These are phyloP conservation scores for Umimayanthus kanabou DNA, from an alignment of 92 coral and sea anemone species.

Conservation along the genomic window DNA sequence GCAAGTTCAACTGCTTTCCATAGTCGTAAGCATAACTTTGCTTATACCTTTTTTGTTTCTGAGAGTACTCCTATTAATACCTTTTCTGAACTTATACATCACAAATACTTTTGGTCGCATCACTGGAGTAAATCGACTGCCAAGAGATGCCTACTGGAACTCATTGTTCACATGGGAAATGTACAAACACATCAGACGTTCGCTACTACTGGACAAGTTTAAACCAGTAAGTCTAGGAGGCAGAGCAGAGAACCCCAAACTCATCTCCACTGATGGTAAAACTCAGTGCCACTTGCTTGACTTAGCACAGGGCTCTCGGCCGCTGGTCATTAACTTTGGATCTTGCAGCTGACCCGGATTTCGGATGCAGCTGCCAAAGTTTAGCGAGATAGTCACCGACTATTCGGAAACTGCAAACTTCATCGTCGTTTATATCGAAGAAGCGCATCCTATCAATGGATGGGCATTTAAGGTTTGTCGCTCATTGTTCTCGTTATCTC, in stretches of 20 bases:
- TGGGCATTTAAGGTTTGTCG: slow-evolving; percentile 56
- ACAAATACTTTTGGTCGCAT: slow-evolving; percentile 5
- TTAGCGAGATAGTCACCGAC: slow-evolving; percentile 40
- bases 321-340: slow-evolving; percentile 34
- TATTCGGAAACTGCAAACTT: slow-evolving; percentile 49
- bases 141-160: slow-evolving; percentile 36
- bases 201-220: slow-evolving; percentile 36
- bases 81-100: slow-evolving; percentile 8
- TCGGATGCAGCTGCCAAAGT: slow-evolving; percentile 40
- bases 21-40: slow-evolving; percentile 13
- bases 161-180: slow-evolving; percentile 51
- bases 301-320: slow-evolving; percentile 4
- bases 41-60: neutral
- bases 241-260: slow-evolving; percentile 34
- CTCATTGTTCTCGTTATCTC: neutral
- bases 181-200: slow-evolving; percentile 42
- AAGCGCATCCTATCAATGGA: slow-evolving; percentile 59
- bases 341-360: slow-evolving; percentile 54
- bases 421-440: slow-evolving; percentile 56
- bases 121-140: neutral
- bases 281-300: slow-evolving; percentile 45
- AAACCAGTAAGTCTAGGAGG: slow-evolving; percentile 18
- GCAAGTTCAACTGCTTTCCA: neutral
- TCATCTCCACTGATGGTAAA: slow-evolving; percentile 50
- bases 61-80: slow-evolving; percentile 16